Evolutionary conservation across 2,797 vertebrate species (phyloP).

Genomic region (Etheostoma nigrum): DNA sequence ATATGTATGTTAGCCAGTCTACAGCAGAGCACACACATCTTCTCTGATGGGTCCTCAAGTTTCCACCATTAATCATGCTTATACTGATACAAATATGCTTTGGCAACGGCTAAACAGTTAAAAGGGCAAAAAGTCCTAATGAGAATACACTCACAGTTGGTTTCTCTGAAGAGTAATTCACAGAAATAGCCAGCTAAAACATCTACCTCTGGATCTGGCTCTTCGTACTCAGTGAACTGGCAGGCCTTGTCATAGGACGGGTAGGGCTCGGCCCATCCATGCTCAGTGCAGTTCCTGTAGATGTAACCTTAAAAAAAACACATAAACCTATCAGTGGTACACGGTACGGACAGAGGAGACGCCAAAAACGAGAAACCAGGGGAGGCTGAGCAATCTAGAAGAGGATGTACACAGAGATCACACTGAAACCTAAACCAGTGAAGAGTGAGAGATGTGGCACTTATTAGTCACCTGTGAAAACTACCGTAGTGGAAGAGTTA

Average conservation of each 20-base stretch:
- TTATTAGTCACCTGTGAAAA: not conserved
- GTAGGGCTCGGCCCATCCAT: constrained; percentile 85
- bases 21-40: not conserved
- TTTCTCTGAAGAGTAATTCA: not conserved
- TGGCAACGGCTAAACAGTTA: not conserved
- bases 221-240: constrained; percentile 78
- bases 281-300: constrained; percentile 85
- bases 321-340: not conserved
- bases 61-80: not conserved
- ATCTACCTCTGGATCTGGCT: constrained; percentile 82
- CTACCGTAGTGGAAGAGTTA: not conserved
- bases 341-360: not conserved
- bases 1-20: not conserved
- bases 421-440: not conserved
- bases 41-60: not conserved
- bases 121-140: not conserved
- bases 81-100: constrained; percentile 1
- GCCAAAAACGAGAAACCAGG: not conserved
- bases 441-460: constrained; percentile 1
- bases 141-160: not conserved
- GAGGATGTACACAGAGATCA: not conserved
- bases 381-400: not conserved
- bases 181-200: not conserved
- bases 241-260: constrained; percentile 86
- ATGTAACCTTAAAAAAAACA: constrained; percentile 80